A percentile compares a stretch with the other conserved stretches of the same genome.
Evolutionary conservation across 2,113 vertebrate species (phyloP).

Genomic region (Vanacampus margaritifer): DNA sequence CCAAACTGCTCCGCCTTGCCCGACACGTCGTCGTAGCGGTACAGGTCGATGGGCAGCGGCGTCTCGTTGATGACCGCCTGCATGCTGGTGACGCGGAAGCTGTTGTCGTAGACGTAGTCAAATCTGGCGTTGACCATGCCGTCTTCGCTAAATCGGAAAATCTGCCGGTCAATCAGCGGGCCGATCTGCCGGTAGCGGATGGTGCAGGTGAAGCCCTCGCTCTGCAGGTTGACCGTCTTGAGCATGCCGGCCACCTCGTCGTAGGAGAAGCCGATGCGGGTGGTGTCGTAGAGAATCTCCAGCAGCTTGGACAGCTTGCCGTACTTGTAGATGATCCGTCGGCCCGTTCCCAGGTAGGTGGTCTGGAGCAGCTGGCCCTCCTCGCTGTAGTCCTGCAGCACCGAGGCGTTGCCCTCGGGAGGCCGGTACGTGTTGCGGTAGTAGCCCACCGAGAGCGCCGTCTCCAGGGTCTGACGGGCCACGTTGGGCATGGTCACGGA

Average conservation of each 20-base stretch:
- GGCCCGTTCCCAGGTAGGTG: conserved; percentile 87
- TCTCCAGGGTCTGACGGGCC: conserved; percentile 90
- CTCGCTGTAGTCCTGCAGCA: conserved; percentile 95
- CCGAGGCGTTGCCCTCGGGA: conserved; percentile 88
- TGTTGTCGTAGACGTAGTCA: conserved; percentile 98
- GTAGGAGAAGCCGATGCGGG: conserved; percentile 88
- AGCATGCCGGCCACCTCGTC: conserved; percentile 92
- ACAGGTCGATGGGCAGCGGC: conserved; percentile 92
- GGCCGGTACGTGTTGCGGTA: conserved; percentile 94
- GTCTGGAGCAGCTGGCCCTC: conserved; percentile 88
- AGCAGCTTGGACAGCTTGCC: conserved; percentile 90
- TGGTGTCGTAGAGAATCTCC: conserved; percentile 92
- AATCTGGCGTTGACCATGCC: conserved; percentile 98
- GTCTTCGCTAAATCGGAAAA: conserved; percentile 97
- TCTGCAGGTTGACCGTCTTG: conserved; percentile 93
- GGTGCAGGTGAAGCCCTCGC: conserved; percentile 92
- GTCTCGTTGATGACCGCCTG: conserved; percentile 98
- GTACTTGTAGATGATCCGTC: conserved; percentile 91
- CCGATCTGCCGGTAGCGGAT: conserved; percentile 96
- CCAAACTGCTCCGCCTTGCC: conserved; percentile 97
- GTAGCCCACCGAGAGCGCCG: conserved; percentile 92
- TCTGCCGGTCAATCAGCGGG: conserved; percentile 93
- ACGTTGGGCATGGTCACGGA: conserved; percentile 98
- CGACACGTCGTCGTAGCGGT: conserved; percentile 94
- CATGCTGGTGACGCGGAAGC: conserved; percentile 98